phyloP scores from a whole-genome alignment of 2,888 invertebrate genomes.

The Automeris io region DNA sequence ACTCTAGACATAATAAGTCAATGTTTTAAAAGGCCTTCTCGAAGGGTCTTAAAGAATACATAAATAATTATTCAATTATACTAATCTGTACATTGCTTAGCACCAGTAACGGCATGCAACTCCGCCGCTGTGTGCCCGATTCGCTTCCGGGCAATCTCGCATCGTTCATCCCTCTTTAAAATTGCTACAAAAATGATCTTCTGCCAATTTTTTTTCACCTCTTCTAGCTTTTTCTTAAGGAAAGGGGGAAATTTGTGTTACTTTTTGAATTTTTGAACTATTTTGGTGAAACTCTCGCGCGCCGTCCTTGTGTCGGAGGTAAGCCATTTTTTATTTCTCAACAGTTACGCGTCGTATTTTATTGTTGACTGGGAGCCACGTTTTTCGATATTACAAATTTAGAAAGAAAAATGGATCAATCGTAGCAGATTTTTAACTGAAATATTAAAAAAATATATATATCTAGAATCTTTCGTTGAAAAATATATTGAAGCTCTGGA shows the following conservation, averaged over 20 bases:
- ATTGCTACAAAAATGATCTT: not conserved
- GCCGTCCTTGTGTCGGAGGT: not conserved
- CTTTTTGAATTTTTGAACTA: not conserved
- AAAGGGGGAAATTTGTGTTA: not conserved
- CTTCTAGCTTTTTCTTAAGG: not conserved
- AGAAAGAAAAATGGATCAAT: too few species aligned
- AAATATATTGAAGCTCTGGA: too few species aligned
- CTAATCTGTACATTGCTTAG: too few species aligned
- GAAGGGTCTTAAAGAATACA: too few species aligned
- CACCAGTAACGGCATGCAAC: constrained; percentile 1
- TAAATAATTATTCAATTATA: too few species aligned
- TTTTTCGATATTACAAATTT: too few species aligned
- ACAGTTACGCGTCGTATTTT: not conserved
- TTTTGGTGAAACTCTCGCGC: not conserved
- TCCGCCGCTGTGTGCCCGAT: not conserved
- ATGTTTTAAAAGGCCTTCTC: too few species aligned
- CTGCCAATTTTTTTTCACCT: not conserved
- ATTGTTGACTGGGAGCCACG: too few species aligned
- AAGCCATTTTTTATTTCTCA: not conserved
- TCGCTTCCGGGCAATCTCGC: not conserved
- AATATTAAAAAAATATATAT: too few species aligned
- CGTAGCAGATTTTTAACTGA: too few species aligned
- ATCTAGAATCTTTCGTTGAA: too few species aligned
- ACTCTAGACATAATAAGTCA: too few species aligned
- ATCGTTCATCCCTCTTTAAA: not conserved